Base-by-base conservation (phyloP, 1,140 invertebrate genomes). In the Sycobia sp. region DNA sequence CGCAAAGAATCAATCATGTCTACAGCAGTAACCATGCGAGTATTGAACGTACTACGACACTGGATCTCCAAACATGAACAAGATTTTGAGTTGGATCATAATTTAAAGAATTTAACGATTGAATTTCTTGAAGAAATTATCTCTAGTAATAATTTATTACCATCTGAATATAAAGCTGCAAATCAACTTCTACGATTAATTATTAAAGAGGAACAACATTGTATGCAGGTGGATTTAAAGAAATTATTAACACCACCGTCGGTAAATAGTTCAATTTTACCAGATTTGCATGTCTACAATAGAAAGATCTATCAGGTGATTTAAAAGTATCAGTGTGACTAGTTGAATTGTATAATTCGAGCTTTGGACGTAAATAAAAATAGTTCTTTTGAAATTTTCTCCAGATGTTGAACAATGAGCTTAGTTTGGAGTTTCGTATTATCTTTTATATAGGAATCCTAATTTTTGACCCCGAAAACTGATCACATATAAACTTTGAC, bases 21-120 rank as follows among this genome's bases (percentile, higher is more conserved):
- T 29, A 95, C 92, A 3, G 94, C 94, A 22, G 93, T 93, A 23
- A 96, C 94, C 0, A 96, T 96, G 93, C 79, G 95, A 68, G 94
- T 97, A 0, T 82, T 97, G 0, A 95, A 94, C 78, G 93, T 97
- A 1, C 81, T 96, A 14, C 86, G 86, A 53, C 87, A 88, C 68
- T 89, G 88, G 88, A 84, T 89, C 8, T 88, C 87, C 0, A 89
- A 89, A 69, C 88, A 89, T 69, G 84, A 86, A 0, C 86, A 94
- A 80, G 93, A 95, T 76, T 96, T 96, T 83, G 91, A 94, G 81
- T 86, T 86, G 22, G 91, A 95, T 73, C 83, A 85, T 11, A 85
- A 86, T 58, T 81, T 97, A 25, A 89, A 92, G 54, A 86, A 86
- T 27, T 78, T 93, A 66, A 93, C 93, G 0, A 91, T 93, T 56